A percentile compares a stretch with the other conserved stretches of the same genome.
Conservation (phyloP, 2,797 vertebrate genomes). For the Mormyrus proboscirostris region DNA sequence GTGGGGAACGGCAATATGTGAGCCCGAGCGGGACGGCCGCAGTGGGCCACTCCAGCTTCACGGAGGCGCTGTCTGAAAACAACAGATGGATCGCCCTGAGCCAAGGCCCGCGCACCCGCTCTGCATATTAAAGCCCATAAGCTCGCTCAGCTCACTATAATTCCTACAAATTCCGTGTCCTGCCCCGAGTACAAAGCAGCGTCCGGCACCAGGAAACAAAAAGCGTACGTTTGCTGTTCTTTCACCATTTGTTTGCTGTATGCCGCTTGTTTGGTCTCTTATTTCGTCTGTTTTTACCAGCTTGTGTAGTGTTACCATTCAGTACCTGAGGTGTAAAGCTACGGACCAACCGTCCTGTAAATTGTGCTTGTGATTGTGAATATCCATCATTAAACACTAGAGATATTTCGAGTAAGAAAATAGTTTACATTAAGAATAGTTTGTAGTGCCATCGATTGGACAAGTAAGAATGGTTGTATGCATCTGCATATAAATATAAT, state of each 20-base stretch:
- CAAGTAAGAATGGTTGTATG: neutral
- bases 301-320: neutral
- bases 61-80: constrained; percentile 15
- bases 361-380: neutral
- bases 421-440: neutral
- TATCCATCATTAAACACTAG: neutral
- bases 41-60: neutral
- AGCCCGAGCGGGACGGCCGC: constrained; percentile 5
- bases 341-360: neutral
- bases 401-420: neutral
- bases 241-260: constrained; percentile 1
- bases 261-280: constrained; percentile 23
- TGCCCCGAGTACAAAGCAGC: constrained; percentile 22
- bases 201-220: neutral
- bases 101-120: constrained; percentile 38
- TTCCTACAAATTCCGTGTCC: constrained; percentile 39
- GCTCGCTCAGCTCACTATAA: constrained; percentile 40
- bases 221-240: neutral
- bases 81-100: constrained; percentile 48
- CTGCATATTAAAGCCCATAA: constrained; percentile 44
- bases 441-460: neutral
- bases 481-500: neutral
- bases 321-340: neutral
- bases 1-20: constrained; percentile 32
- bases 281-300: constrained; percentile 24